phyloP scores from a whole-genome alignment of 53 echinoderm and acorn worm genomes.

The Echinometra lucunter region DNA sequence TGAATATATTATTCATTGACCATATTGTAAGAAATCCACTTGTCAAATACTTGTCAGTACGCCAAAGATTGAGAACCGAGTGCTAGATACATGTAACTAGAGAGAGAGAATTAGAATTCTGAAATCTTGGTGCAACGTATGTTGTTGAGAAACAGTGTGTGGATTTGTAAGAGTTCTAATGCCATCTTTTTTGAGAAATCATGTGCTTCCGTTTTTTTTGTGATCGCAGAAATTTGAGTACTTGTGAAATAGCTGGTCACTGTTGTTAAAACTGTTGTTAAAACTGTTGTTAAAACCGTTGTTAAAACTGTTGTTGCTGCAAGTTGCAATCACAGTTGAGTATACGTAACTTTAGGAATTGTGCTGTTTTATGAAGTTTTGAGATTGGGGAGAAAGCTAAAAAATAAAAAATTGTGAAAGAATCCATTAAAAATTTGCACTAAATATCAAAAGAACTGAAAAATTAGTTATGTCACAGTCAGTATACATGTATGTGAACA shows the following conservation, averaged over 20 bases:
- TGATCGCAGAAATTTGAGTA: conserved; percentile 20
- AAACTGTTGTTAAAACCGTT: not conserved
- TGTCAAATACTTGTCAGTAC: not conserved
- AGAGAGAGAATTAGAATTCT: not conserved
- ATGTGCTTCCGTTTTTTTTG: conserved; percentile 49
- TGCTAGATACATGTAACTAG: conserved; percentile 11
- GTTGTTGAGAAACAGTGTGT: conserved; percentile 18
- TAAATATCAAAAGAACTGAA: too few species aligned
- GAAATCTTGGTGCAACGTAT: conserved; percentile 28
- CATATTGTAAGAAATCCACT: not conserved
- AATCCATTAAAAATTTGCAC: too few species aligned
- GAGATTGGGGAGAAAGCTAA: too few species aligned
- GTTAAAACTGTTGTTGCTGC: not conserved
- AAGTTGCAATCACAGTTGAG: not conserved
- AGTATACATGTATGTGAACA: too few species aligned
- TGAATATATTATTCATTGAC: not conserved
- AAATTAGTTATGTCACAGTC: too few species aligned
- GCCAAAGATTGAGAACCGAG: conserved; percentile 17
- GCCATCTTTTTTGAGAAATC: conserved; percentile 49
- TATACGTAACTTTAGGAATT: too few species aligned
- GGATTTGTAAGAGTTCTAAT: conserved; percentile 44
- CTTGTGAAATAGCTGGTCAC: conserved; percentile 12
- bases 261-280: too few species aligned
- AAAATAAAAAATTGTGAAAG: too few species aligned
- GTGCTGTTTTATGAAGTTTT: too few species aligned